phyloP scores from a whole-genome alignment of 1,140 invertebrate species.

The Phymastichus coffea region DNA sequence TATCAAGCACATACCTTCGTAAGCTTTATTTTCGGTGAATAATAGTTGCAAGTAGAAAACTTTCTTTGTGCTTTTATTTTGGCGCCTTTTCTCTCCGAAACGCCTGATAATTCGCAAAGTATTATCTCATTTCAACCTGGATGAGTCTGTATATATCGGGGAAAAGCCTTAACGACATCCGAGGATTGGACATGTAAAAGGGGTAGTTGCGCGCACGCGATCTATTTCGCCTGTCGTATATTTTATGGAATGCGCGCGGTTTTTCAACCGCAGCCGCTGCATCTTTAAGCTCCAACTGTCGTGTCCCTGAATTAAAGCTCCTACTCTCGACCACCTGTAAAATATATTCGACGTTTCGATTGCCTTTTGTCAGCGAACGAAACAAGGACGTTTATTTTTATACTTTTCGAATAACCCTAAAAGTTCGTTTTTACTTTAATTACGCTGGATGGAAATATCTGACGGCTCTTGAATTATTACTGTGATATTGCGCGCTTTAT shows the following conservation, averaged over 20 bases:
- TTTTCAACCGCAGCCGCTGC: background rate
- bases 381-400: background rate
- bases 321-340: background rate
- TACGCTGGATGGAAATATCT: no score
- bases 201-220: background rate
- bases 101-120: background rate
- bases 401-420: background rate
- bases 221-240: constrained; percentile 9
- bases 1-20: no score
- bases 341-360: background rate
- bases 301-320: background rate
- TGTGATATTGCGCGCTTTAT: no score
- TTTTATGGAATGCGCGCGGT: background rate
- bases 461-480: no score
- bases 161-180: background rate
- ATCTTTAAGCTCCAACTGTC: background rate
- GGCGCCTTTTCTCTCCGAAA: background rate
- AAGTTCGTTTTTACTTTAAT: no score
- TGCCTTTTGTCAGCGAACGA: background rate
- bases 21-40: background rate
- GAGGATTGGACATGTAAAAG: constrained; percentile 14
- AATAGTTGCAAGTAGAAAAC: constrained; percentile 2
- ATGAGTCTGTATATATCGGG: no score
- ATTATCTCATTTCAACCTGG: no score
- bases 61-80: background rate